Percentiles rank a stretch among this genome's conserved stretches.
Evolutionary conservation across 2,113 vertebrate species (phyloP).

Genomic region (Heptranchias perlo): DNA sequence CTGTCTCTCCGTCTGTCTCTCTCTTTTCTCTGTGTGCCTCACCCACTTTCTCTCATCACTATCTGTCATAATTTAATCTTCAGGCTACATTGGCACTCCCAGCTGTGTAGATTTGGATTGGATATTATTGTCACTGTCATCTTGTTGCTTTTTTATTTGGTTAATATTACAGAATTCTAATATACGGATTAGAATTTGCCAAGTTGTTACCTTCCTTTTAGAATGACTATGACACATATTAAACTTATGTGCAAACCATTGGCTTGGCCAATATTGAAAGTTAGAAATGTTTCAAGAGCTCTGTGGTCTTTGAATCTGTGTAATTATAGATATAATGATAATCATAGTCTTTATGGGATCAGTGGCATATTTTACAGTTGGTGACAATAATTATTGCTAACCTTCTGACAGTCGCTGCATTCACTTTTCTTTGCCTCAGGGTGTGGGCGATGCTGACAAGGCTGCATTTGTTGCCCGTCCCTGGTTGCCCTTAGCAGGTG

Average conservation of each 20-base stretch:
- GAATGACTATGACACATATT: not conserved
- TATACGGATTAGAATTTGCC: not conserved
- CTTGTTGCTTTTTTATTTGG: not conserved
- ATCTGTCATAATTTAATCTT: not conserved
- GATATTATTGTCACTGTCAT: not conserved
- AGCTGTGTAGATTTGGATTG: not conserved
- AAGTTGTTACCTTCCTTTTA: not conserved
- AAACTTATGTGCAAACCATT: not conserved
- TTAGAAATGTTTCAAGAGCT: not conserved
- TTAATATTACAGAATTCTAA: not conserved
- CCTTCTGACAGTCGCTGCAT: not conserved
- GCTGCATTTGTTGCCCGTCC: not conserved
- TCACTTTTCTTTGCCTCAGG: conserved; percentile 1
- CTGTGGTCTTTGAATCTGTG: not conserved
- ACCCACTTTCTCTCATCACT: not conserved
- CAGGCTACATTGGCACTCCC: not conserved
- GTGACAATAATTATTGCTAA: not conserved
- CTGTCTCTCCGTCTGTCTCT: not conserved
- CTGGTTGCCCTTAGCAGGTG: not conserved
- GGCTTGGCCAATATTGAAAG: not conserved
- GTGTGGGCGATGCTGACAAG: not conserved
- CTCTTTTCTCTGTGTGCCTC: not conserved
- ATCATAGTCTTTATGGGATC: not conserved
- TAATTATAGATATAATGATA: conserved; percentile 22
- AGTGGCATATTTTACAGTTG: not conserved